Conservation (phyloP, 1,140 invertebrate species). For the Chironomus tepperi region DNA sequence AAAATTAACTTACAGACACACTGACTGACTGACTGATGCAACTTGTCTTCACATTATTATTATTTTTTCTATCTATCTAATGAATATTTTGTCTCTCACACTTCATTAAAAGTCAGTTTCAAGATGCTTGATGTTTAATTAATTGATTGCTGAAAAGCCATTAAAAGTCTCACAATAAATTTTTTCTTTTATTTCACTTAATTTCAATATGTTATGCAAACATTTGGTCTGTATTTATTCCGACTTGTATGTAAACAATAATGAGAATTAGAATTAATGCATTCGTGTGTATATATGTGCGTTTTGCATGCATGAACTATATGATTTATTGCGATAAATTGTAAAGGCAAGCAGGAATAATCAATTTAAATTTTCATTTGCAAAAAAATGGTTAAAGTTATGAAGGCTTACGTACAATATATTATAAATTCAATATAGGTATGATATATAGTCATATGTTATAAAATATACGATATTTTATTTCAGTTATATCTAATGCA, state of each 20-base stretch:
- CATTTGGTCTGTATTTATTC: no score
- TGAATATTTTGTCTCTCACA: not conserved
- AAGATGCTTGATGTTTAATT: slow-evolving; percentile 2
- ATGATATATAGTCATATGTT: no score
- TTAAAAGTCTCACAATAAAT: slow-evolving; percentile 1
- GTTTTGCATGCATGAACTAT: not conserved
- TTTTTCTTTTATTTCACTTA: not conserved
- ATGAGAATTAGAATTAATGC: not conserved
- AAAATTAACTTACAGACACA: slow-evolving; percentile 1
- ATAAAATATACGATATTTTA: no score
- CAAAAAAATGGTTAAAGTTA: not conserved
- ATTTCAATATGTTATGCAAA: no score
- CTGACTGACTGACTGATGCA: slow-evolving; percentile 1
- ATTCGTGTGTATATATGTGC: not conserved
- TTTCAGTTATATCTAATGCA: no score
- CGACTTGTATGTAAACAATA: no score
- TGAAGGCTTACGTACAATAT: no score
- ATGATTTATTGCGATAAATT: slow-evolving; percentile 3
- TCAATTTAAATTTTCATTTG: not conserved
- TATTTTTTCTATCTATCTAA: not conserved
- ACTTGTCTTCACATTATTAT: not conserved
- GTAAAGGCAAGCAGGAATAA: not conserved
- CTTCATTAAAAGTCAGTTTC: slow-evolving; percentile 8
- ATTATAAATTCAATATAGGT: no score
- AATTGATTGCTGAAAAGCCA: slow-evolving; percentile 7